A percentile compares a stretch with the other conserved stretches of the same genome.
Evolutionary conservation across 2,797 vertebrate genomes (phyloP).

Genomic region (Mus minutoides): DNA sequence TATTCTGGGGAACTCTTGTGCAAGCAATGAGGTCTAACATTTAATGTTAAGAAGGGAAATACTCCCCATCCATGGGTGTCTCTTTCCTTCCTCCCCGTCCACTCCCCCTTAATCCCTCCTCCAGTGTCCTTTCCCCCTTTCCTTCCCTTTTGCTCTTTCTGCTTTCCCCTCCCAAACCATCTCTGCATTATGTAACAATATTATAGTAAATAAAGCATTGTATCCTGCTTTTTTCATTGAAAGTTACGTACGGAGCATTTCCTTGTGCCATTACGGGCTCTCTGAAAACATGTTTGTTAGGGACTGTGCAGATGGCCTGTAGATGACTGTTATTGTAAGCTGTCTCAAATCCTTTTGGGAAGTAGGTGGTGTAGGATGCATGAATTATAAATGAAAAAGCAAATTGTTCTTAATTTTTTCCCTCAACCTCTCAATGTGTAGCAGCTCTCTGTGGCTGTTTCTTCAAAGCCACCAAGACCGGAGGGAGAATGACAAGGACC

Average conservation of each 20-base stretch:
- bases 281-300: constrained; percentile 71
- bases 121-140: too few relatives aligned
- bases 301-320: constrained; percentile 64
- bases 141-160: not conserved
- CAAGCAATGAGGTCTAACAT: not conserved
- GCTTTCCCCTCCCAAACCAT: not conserved
- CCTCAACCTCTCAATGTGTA: constrained; percentile 44
- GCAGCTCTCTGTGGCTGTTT: not conserved
- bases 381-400: constrained; percentile 79
- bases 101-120: too few relatives aligned
- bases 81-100: not conserved
- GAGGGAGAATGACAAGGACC: not conserved
- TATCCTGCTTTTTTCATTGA: constrained; percentile 62
- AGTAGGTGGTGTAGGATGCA: constrained; percentile 65
- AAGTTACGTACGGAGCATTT: constrained; percentile 66
- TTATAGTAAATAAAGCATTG: constrained; percentile 63
- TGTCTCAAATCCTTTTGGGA: constrained; percentile 74
- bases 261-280: constrained; percentile 68
- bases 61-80: too few relatives aligned
- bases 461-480: constrained; percentile 14
- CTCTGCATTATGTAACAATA: constrained; percentile 45
- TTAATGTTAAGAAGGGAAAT: constrained; percentile 11
- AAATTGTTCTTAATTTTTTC: constrained; percentile 71
- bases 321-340: constrained; percentile 67
- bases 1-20: not conserved